Base-by-base conservation (phyloP, 2,888 invertebrate genomes). In the Cryptocheilus praepositus region DNA sequence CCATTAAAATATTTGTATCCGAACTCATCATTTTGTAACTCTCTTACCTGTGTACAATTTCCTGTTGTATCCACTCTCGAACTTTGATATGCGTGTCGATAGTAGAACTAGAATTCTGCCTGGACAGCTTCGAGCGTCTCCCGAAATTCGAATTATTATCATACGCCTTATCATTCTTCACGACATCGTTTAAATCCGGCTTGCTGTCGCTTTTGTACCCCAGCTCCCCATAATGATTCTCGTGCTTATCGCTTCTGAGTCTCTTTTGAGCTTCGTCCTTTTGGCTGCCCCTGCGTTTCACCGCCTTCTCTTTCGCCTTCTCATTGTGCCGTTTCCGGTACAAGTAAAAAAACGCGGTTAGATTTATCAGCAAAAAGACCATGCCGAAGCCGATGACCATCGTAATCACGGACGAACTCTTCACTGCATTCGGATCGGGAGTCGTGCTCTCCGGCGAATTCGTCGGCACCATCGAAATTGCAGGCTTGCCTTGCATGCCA, bases 61-160 rank as follows among this genome's bases (percentile, higher is more conserved):
- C 95, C 74, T 94, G 93, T 0, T 94, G 92, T 79, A 96, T 96
- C 96, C 96, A 96, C 79, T 96, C 95, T 71, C 93, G 91, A 0
- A 96, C 96, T 91, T 96, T 96, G 15, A 95, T 94, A 83, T 95
- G 94, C 0, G 96, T 94, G 86, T 96, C 96, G 73, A 96, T 92
- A 0, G 96, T 96, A 71, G 95, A 95, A 4, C 92, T 92, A 5
- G 95, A 95, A 82, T 94, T 91, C 86, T 95, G 94, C 21, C 95
- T 89, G 19, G 93, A 91, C 28, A 94, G 88, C 85, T 93, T 93
- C 81, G 92, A 93, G 65, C 91, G 88, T 79, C 92, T 90, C 49
- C 92, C 90, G 77, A 92, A 92, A 52, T 92, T 88, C 13, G 88
- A 88, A 63, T 88, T 88, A 70, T 88, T 88, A 55, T 88, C 88